Evolutionary conservation across 2,888 invertebrate species (phyloP), one percentile per base, ranked within the genome.

Genomic region (Lampropteryx suffumata): DNA sequence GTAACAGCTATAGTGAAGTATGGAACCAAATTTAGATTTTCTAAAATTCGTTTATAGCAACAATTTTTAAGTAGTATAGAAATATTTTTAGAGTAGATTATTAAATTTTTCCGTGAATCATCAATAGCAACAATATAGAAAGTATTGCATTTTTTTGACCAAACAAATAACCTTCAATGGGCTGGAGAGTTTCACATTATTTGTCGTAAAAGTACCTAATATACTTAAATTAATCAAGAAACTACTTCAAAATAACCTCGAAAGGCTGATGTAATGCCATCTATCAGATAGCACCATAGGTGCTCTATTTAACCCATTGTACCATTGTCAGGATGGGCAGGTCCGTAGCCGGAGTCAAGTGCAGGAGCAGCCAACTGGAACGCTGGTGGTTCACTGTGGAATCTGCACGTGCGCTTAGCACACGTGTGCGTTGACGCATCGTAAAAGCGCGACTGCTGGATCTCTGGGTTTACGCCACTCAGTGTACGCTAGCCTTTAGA

Each of bases 311-410:
- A 78, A 59, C 59, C 66, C 67, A 83, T 85, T 88, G 82, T 85
- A 63, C 61, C 46, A 52, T 50, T 57, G 60, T 47, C 72, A 73
- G 83, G 83, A 79, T 85, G 86, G 87, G 85, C 76, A 73, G 73
- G 84, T 59, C 67, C 68, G 41, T 29, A 33, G 13, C 34, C 21
- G 71, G 81, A 86, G 84, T 88, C 86, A 87, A 85, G 88, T 87
- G 87, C 83, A 84, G 84, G 85, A 80, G 72, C 86, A 73, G 64
- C 76, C 75, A 84, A 60, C 82, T 85, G 89, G 87, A 89, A 89
- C 89, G 80, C 61, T 58, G 57, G 61, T 62, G 63, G 68, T 74
- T 83, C 87, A 86, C 80, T 77, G 77, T 72, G 76, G 75, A 76
- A 68, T 73, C 82, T 72, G 80, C 85, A 83, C 83, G 87, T 86